Evolutionary conservation across 2,797 vertebrate species (phyloP).

Genomic region (Petrocephalus sullivani): DNA sequence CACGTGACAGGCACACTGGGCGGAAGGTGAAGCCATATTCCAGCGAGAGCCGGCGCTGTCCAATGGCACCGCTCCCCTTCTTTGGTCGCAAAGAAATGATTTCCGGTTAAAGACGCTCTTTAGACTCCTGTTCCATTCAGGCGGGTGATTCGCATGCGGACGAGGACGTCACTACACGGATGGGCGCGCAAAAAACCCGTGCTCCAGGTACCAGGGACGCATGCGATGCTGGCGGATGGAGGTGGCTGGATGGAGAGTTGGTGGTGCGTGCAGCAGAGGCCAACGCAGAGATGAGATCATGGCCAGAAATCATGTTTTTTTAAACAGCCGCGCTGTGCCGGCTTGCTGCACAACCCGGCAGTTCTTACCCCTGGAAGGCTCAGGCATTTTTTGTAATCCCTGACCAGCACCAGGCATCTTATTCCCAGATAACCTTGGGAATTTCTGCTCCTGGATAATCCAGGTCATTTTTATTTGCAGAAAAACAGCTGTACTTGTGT

Average conservation of each 20-base stretch:
- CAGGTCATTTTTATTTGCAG: neutral
- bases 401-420: neutral
- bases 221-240: neutral
- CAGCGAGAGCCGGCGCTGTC: neutral
- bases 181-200: neutral
- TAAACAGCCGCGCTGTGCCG: neutral
- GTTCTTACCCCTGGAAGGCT: neutral
- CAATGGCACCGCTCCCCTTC: neutral
- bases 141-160: neutral
- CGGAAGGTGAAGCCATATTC: neutral
- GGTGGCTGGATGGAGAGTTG: neutral
- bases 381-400: neutral
- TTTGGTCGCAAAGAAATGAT: neutral
- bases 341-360: neutral
- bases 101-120: neutral
- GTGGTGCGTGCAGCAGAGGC: neutral
- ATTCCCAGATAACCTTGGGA: neutral
- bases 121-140: neutral
- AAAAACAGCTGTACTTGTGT: neutral
- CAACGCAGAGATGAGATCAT: conserved; percentile 6
- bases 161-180: neutral
- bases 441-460: neutral
- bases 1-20: neutral
- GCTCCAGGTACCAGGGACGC: neutral
- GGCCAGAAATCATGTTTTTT: neutral